Percentiles rank a stretch among this genome's conserved stretches.
phyloP scores from a whole-genome alignment of 2,797 vertebrate genomes.

The Sebastes trivittatus region DNA sequence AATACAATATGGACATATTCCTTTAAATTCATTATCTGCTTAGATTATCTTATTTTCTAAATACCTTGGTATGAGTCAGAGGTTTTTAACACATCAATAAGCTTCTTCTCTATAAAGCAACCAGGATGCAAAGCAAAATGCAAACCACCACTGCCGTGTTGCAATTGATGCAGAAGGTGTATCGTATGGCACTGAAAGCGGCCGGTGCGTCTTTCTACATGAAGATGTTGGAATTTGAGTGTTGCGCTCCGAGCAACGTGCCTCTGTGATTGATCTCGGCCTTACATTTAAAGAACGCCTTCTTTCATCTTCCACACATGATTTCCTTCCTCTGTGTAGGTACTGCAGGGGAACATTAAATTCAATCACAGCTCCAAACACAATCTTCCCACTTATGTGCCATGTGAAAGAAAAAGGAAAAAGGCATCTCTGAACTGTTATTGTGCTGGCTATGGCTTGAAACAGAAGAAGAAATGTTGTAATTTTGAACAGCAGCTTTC shows the following conservation, averaged over 20 bases:
- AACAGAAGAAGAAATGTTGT: neutral
- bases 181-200: neutral
- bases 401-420: neutral
- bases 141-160: neutral
- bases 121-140: neutral
- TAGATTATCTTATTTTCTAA: neutral
- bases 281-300: neutral
- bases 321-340: constrained; percentile 10
- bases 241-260: constrained; percentile 5
- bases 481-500: neutral
- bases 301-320: constrained; percentile 24
- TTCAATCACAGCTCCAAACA: constrained; percentile 19
- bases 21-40: neutral
- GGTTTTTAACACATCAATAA: neutral
- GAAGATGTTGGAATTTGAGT: neutral
- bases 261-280: constrained; percentile 1
- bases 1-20: neutral
- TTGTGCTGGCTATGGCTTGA: neutral
- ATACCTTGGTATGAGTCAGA: neutral
- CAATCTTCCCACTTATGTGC: neutral
- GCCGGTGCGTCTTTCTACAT: neutral
- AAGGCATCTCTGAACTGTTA: neutral
- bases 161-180: neutral
- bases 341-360: constrained; percentile 8
- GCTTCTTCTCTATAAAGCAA: neutral